Base-by-base conservation (phyloP, 1,140 invertebrate species). In the Diachasma alloeum region DNA sequence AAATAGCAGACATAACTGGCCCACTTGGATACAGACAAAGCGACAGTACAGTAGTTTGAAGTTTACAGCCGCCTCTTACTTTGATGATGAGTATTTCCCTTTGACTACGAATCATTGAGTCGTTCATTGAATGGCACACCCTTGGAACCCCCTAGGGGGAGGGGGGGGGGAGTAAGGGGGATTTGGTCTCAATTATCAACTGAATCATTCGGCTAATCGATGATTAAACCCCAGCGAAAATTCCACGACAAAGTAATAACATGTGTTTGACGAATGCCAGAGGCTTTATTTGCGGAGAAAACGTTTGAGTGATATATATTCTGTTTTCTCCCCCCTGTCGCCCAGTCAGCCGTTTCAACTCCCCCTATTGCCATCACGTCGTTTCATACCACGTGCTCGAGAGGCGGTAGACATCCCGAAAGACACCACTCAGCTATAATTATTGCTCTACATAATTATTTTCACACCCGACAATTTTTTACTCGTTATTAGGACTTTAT, bases 1-100 rank as follows among this genome's bases (percentile, higher is more conserved):
- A 59, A 75, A 75, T 75, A 75, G 44, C 66, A 42, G 66, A 44
- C 59, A 75, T 69, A 69, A 75, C 59, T 75, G 42, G 24, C 59
- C 39, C 22, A 70, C 67, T 42, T 70, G 67, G 31, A 39, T 24
- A 53, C n/a, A 75, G 42, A 46, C 73, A 68, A 67, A 66, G 42
- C 53, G 15, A 59, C 53, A 53, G 15, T 63, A 59, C 53, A 53
- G 15, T 63, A 19, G 59, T 31, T 63, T 63, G 19, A 63, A 63
- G 59, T 26, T 63, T 13, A 63, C 9, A 6, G 11, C 4, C 22
- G 5, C 24, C 59, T 63, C 59, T 63, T 19, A 63, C 59, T 63
- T 63, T 63, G 59, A 63, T 63, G 11, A 24, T 26, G 24, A 63
- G 24, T 63, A 63, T 26, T 63, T 63, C 59, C 59, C 59, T 63